Base-by-base conservation (phyloP, 2,797 vertebrate genomes). In the Helarctos malayanus region DNA sequence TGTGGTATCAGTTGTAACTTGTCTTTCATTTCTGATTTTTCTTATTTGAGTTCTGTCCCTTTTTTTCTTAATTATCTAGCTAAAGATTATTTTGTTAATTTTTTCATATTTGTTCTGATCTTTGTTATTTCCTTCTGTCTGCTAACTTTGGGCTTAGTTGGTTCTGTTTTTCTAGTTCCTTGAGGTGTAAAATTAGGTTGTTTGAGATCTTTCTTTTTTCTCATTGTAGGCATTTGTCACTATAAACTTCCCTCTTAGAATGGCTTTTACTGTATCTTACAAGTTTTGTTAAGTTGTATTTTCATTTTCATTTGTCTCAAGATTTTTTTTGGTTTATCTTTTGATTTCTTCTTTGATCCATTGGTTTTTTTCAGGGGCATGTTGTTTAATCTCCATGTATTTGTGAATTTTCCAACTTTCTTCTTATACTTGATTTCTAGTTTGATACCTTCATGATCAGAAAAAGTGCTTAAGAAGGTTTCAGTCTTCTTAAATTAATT, bases 1-100 rank as follows among this genome's bases (percentile, higher is more conserved):
- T 93, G 7, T 78, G 47, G 15, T 32, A 75, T 93, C 59, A 68
- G 7, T n/a, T 78, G 21, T 65, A 85, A 57, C 11, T 85, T 47
- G n/a, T 54, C 59, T 85, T 76, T 47, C 29, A 65, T 78, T 78
- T 86, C 73, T 79, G 41, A 35, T 92, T 92, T 75, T 82, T n/a
- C 57, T 57, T 69, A 57, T 41, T 92, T 57, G 38, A 93, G 38
- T 68, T 59, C 13, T 29, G 3, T 68, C 14, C 63, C 27, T 47
- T 45, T 63, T 73, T 85, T 56, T 15, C 4, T 73, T 79, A 12
- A 29, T 57, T 52, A 86, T 25, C 27, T 88, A 23, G 32, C 15
- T 75, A 81, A 52, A 5, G 54, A 41, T 61, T 81, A 0, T 76
- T 56, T 93, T 15, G 5, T 84, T 76, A 47, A 1, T 16, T 25